These are phyloP conservation scores for Syritta pipiens DNA, from an alignment of 2,888 invertebrate species.

Conservation along the genomic window DNA sequence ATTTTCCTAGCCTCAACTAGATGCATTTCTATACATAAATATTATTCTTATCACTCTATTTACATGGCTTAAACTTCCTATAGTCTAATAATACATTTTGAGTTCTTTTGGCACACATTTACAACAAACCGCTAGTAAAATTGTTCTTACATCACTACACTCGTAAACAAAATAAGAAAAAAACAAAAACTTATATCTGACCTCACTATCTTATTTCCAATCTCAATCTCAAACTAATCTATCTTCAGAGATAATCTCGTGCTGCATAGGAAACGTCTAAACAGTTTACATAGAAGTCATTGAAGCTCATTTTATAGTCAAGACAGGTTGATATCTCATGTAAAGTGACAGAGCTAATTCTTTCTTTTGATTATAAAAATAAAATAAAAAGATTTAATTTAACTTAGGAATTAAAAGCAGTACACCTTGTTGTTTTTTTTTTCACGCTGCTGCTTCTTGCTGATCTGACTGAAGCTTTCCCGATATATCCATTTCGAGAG, in stretches of 20 bases:
- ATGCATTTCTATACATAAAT: constrained; percentile 1
- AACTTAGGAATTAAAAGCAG: neutral
- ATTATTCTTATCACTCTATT: neutral
- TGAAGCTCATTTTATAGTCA: constrained; percentile 44
- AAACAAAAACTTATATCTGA: neutral
- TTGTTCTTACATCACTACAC: constrained; percentile 18
- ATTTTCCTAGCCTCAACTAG: constrained; percentile 28
- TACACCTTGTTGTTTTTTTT: neutral
- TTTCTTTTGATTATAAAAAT: constrained; percentile 16
- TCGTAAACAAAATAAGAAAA: constrained; percentile 13
- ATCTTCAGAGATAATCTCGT: constrained; percentile 17
- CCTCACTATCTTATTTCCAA: constrained; percentile 12
- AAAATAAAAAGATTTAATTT: constrained; percentile 7
- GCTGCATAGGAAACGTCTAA: constrained; percentile 12
- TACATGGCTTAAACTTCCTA: constrained; percentile 22
- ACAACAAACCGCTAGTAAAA: constrained; percentile 37
- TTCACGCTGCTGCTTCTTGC: constrained; percentile 26
- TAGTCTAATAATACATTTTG: constrained; percentile 26
- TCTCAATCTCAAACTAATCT: constrained; percentile 6
- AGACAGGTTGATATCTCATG: constrained; percentile 8
- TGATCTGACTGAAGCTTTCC: too few relatives aligned
- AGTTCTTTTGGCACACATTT: constrained; percentile 68
- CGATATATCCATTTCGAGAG: constrained; percentile 84
- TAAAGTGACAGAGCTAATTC: constrained; percentile 22
- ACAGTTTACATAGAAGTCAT: constrained; percentile 25